phyloP scores from a whole-genome alignment of 1,140 invertebrate species.

The Venturia canescens region DNA sequence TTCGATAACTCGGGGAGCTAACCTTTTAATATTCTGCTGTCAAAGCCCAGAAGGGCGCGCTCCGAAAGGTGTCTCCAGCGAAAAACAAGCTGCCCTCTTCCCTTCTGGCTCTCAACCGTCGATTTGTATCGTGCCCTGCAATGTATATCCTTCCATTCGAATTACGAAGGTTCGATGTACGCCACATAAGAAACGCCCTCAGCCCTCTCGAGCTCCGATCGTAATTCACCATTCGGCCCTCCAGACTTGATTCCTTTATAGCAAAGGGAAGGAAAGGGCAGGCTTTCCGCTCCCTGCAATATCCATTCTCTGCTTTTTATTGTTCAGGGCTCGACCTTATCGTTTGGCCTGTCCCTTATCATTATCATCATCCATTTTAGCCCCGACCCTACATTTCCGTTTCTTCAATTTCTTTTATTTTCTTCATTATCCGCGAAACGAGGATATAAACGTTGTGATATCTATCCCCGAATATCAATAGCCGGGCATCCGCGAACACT shows the following conservation, averaged over 20 bases:
- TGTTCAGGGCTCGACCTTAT: background rate
- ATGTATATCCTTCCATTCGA: constrained; percentile 22
- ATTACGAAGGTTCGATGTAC: constrained; percentile 17
- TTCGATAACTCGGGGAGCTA: background rate
- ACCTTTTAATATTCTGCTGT: background rate
- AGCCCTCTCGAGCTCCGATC: constrained; percentile 2
- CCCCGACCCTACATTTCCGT: background rate
- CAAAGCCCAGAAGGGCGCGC: background rate
- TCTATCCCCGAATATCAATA: background rate
- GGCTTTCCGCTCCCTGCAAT: background rate
- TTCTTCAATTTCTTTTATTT: background rate
- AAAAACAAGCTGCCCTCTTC: background rate
- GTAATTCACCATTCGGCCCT: constrained; percentile 32
- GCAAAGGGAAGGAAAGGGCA: background rate
- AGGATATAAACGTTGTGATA: background rate
- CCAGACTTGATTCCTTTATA: background rate
- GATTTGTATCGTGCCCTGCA: background rate
- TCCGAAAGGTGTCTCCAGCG: background rate
- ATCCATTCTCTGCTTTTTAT: constrained; percentile 21
- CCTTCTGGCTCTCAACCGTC: background rate
- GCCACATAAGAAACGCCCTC: background rate
- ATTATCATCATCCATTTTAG: constrained; percentile 7
- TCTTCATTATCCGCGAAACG: background rate
- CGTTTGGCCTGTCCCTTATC: background rate
- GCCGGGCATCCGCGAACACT: background rate